phyloP scores from a whole-genome alignment of 2,797 vertebrate genomes.

The Toxotes lorentzi region DNA sequence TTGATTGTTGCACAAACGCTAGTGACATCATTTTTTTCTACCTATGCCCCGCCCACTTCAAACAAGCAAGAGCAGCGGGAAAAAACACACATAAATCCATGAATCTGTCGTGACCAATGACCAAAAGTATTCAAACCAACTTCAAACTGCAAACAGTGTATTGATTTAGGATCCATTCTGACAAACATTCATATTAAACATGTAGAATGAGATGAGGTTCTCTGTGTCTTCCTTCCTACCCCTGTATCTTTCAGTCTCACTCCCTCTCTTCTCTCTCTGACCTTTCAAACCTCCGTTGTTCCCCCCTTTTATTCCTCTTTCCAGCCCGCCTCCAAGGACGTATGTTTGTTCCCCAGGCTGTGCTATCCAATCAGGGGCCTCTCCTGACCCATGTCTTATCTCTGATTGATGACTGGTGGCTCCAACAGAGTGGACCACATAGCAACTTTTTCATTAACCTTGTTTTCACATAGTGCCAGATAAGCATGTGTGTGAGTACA shows the following conservation, averaged over 20 bases:
- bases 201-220: constrained; percentile 4
- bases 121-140: too few species aligned
- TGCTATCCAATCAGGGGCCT: constrained; percentile 51
- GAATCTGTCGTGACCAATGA: too few species aligned
- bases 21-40: too few species aligned
- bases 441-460: constrained; percentile 77
- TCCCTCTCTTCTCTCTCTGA: not conserved
- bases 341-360: constrained; percentile 53
- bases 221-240: not conserved
- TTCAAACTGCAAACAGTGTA: too few species aligned
- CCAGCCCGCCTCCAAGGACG: constrained; percentile 23
- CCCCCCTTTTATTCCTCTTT: not conserved
- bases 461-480: constrained; percentile 41
- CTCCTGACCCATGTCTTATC: constrained; percentile 65
- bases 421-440: constrained; percentile 29
- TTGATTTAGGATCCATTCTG: not conserved
- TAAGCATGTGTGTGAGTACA: not conserved
- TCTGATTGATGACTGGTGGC: constrained; percentile 64
- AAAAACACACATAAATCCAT: too few species aligned
- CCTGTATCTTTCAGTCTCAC: not conserved
- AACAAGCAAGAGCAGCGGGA: too few species aligned
- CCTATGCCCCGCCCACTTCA: too few species aligned
- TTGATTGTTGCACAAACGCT: too few species aligned
- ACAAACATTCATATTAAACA: not conserved
- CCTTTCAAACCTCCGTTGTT: not conserved